Evolutionary conservation across 2,797 vertebrate species (phyloP), one percentile per base, ranked within the genome.

Genomic region (Gadopsis bispinosus): DNA sequence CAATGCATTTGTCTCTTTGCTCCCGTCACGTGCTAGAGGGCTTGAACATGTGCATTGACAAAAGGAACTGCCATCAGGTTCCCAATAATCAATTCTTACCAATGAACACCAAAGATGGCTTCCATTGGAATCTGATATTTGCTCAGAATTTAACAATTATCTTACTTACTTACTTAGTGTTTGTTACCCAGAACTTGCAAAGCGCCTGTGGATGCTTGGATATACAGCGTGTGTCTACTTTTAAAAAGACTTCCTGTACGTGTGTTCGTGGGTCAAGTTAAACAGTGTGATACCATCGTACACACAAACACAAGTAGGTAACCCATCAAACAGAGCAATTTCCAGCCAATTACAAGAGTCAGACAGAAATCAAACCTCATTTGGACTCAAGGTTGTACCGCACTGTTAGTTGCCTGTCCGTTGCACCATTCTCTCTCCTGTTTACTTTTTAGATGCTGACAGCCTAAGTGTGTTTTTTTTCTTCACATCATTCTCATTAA

Each of bases 401-500:
- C 11, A 13, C 55, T 67, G 48, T 60, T 59, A 71, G 75, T 65
- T 33, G 33, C 41, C 73, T 26, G 56, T 64, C 26, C 61, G 55
- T 67, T 39, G 43, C 61, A 29, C 62, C 29, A 4, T 11, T 29
- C 14, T 48, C 22, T 0, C 37, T 22, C 5, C 31, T 74, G 76
- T 74, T 84, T 71, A 45, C 71, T 7, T 0, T 0, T 33, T 9
- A 66, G 5, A 41, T 11, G 16, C 48, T 68, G 83, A 86, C 70
- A 78, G 54, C 51, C n/a, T 0, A 17, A 20, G 16, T 64, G 29
- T 51, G 1, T 2, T 61, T 73, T 76, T 66, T 75, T 63, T 10
- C 37, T 37, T 3, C 65, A 60, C 83, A 73, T 72, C 39, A 43
- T 70, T 79, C 75, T 85, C 77, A 86, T 87, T 84, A 86, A 83